Evolutionary conservation across 2,113 vertebrate genomes (phyloP).

Genomic region (Cheilinus undulatus): DNA sequence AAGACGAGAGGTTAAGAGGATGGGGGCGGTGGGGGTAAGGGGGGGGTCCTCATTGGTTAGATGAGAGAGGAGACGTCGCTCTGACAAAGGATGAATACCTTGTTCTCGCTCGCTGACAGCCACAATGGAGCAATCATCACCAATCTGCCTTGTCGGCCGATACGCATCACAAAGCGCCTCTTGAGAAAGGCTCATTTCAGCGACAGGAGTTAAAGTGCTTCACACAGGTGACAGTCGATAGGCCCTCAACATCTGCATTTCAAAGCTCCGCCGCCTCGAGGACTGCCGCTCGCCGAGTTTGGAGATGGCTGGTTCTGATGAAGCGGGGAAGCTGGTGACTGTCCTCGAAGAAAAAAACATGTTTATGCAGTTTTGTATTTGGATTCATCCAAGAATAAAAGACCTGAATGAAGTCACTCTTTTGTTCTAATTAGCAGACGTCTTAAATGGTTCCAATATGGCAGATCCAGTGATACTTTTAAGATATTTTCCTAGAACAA

Average conservation of each 20-base stretch:
- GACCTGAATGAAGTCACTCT: too few relatives aligned
- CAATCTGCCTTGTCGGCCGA: slow-evolving; percentile 75
- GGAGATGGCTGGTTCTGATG: slow-evolving; percentile 29
- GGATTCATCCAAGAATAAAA: background rate
- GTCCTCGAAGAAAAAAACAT: background rate
- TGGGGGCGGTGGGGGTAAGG: background rate
- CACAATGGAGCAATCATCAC: slow-evolving; percentile 82
- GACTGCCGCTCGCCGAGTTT: background rate
- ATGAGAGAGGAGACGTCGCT: slow-evolving; percentile 54
- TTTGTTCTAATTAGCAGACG: too few relatives aligned
- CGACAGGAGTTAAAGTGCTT: slow-evolving; percentile 72
- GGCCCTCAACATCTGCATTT: slow-evolving; percentile 79
- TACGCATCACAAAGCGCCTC: slow-evolving; percentile 69
- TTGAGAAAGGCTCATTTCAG: slow-evolving; percentile 70
- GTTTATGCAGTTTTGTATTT: background rate
- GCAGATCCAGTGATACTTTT: too few relatives aligned
- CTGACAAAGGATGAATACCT: slow-evolving; percentile 78
- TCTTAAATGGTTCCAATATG: too few relatives aligned
- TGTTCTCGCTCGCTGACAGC: slow-evolving; percentile 68
- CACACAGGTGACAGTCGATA: slow-evolving; percentile 80
- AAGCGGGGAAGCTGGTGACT: background rate
- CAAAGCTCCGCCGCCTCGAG: slow-evolving; percentile 64
- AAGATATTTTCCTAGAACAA: too few relatives aligned
- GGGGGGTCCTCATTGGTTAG: slow-evolving; percentile 27
- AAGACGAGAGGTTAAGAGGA: slow-evolving; percentile 62